These are phyloP conservation scores for Mechanitis messenoides DNA, from an alignment of 2,888 invertebrate genomes.

Conservation along the genomic window DNA sequence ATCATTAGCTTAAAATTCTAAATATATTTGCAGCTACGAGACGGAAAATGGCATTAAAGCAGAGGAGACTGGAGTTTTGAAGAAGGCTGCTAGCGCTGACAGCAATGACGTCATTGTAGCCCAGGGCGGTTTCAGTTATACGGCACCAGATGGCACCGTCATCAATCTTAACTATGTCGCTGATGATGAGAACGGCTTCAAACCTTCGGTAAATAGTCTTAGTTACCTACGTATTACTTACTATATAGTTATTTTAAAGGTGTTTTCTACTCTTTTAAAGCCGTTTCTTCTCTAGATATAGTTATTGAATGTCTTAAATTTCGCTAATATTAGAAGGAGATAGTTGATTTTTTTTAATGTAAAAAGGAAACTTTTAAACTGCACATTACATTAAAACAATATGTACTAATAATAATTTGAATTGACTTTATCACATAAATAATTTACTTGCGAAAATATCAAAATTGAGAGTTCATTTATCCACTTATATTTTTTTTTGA, in stretches of 20 bases:
- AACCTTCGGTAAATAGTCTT: conserved; percentile 54
- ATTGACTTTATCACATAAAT: no score
- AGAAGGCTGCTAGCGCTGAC: conserved; percentile 82
- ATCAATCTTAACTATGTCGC: conserved; percentile 82
- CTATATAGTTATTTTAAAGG: no score
- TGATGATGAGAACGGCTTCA: conserved; percentile 82
- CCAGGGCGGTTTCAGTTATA: conserved; percentile 81
- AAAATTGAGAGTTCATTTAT: neutral
- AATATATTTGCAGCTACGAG: conserved; percentile 79
- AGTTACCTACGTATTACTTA: no score
- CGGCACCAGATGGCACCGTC: conserved; percentile 82
- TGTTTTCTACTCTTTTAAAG: no score
- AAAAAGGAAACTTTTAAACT: no score
- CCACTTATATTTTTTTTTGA: neutral
- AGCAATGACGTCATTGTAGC: conserved; percentile 80
- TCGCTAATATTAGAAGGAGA: no score
- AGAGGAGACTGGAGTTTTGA: conserved; percentile 85
- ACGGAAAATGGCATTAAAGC: conserved; percentile 89
- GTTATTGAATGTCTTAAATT: no score
- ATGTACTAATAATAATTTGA: no score
- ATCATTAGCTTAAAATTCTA: neutral
- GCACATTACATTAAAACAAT: no score
- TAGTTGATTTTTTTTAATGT: no score
- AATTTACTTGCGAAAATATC: no score
- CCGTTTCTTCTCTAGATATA: no score